Conservation (phyloP, 1,140 invertebrate genomes). For the Trachelipus rathkii region DNA sequence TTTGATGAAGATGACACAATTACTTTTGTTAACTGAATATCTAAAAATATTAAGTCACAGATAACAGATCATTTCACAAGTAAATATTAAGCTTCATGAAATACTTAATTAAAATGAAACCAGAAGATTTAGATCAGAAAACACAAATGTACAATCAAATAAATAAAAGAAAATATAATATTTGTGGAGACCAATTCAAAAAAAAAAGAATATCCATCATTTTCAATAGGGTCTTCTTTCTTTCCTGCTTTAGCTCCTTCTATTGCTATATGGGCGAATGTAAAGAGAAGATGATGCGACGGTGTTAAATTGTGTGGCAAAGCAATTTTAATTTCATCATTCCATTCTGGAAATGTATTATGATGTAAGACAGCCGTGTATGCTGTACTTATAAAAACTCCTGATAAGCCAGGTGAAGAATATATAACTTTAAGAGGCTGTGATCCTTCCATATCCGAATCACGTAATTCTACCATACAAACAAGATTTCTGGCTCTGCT, state of each 20-base stretch:
- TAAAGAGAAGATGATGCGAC: conserved; percentile 80
- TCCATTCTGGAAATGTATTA: conserved; percentile 73
- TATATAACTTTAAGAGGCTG: conserved; percentile 71
- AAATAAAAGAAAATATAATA: too few species aligned
- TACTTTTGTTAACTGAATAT: too few species aligned
- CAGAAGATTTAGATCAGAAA: too few species aligned
- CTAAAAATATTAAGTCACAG: too few species aligned
- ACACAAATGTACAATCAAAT: too few species aligned
- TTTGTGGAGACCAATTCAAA: too few species aligned
- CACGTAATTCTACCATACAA: conserved; percentile 76
- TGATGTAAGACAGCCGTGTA: conserved; percentile 61
- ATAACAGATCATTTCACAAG: too few species aligned
- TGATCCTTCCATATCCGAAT: conserved; percentile 68
- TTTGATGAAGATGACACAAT: too few species aligned
- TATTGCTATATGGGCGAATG: conserved; percentile 77
- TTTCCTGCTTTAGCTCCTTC: conserved; percentile 65
- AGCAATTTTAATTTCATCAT: conserved; percentile 81
- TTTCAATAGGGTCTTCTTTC: conserved; percentile 68
- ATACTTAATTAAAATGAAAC: too few species aligned
- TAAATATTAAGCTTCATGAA: too few species aligned
- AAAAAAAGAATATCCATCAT: conserved; percentile 84
- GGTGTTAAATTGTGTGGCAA: conserved; percentile 71
- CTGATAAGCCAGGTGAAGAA: conserved; percentile 61
- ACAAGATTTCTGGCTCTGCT: conserved; percentile 84
- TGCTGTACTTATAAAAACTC: conserved; percentile 52